Evolutionary conservation across 2,797 vertebrate species (phyloP).

Genomic region (Miichthys miiuy): DNA sequence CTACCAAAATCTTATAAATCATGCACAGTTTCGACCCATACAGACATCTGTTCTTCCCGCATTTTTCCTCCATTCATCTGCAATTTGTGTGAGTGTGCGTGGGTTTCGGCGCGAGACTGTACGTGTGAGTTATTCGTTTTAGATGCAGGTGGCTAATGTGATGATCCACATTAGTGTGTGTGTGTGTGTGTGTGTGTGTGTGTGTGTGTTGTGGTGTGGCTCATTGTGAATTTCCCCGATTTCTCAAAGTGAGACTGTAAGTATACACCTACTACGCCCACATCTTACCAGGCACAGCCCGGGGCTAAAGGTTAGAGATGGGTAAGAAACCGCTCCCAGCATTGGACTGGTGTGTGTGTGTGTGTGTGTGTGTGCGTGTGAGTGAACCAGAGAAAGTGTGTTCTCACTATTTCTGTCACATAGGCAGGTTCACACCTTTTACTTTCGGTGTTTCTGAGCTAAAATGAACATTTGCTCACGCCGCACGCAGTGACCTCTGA

Average conservation of each 20-base stretch:
- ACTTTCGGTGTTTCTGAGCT: conserved; percentile 52
- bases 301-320: conserved; percentile 33
- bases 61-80: not conserved
- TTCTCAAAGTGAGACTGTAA: conserved; percentile 68
- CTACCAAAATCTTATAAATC: not conserved
- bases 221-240: conserved; percentile 62
- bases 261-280: conserved; percentile 55
- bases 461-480: not conserved
- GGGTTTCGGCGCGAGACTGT: not conserved
- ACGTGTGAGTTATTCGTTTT: conserved; percentile 14
- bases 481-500: not conserved
- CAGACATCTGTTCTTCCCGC: not conserved
- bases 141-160: conserved; percentile 9
- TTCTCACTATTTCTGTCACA: conserved; percentile 44
- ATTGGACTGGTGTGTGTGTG: not conserved
- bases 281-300: conserved; percentile 16
- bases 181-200: conserved; percentile 14
- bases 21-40: not conserved
- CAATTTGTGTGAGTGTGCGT: not conserved
- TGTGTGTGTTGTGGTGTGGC: conserved; percentile 43
- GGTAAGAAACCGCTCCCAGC: conserved; percentile 41
- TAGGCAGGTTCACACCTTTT: conserved; percentile 57
- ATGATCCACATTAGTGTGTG: conserved; percentile 23
- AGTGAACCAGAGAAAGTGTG: conserved; percentile 66
- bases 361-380: conserved; percentile 15